Percentiles rank a stretch among this genome's conserved stretches.
phyloP scores from a whole-genome alignment of 1,140 invertebrate species.

The Solenopsis invicta region DNA sequence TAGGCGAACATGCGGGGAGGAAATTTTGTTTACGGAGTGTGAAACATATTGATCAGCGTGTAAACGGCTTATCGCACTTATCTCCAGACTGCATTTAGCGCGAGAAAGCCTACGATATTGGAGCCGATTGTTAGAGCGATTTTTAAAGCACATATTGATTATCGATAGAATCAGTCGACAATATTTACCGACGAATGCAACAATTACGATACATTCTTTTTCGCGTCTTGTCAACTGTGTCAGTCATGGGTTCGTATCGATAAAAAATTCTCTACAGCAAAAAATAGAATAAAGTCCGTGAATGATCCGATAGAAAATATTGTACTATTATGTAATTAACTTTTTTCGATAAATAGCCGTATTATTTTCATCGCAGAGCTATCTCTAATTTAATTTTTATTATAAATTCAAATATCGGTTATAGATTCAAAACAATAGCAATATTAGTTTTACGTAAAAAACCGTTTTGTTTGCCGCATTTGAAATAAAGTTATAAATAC shows the following conservation, averaged over 20 bases:
- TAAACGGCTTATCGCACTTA: constrained; percentile 10
- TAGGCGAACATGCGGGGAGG: constrained; percentile 6
- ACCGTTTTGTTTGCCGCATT: neutral
- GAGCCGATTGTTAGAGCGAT: neutral
- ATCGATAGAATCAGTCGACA: neutral
- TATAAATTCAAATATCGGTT: constrained; percentile 8
- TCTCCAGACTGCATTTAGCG: neutral
- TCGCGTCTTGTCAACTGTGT: neutral
- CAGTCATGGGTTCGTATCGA: neutral
- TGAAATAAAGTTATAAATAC: neutral
- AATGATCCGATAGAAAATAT: constrained; percentile 7
- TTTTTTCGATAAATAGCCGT: neutral
- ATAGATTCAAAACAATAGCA: neutral
- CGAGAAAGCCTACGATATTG: neutral
- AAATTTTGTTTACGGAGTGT: constrained; percentile 17
- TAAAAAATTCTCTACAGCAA: neutral
- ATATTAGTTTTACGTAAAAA: neutral
- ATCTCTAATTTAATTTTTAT: constrained; percentile 13
- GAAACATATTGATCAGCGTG: constrained; percentile 50
- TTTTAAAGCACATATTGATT: neutral
- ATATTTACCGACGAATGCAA: neutral
- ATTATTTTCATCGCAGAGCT: neutral
- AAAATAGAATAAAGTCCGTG: neutral
- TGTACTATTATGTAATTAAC: neutral
- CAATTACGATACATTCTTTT: neutral